Percentiles rank a stretch among this genome's conserved stretches.
Evolutionary conservation across 2,888 invertebrate genomes (phyloP).

Genomic region (Aspidiotus destructor): DNA sequence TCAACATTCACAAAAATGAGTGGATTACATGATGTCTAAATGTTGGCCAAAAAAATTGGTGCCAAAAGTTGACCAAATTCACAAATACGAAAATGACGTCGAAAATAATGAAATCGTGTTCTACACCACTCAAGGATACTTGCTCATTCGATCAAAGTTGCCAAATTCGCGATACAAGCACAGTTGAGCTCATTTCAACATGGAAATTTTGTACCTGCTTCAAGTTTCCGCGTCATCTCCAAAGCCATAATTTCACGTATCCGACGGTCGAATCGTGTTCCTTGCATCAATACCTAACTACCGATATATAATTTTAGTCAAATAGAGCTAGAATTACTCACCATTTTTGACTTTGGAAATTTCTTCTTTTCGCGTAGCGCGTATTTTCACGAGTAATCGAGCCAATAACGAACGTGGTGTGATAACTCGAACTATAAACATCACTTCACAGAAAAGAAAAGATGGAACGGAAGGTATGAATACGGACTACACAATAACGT

Average conservation of each 20-base stretch:
- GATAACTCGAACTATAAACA: neutral
- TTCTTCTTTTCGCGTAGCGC: neutral
- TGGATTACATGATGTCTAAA: neutral
- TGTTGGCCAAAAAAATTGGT: neutral
- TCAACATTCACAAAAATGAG: neutral
- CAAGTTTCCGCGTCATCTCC: too few relatives aligned
- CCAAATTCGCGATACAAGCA: neutral
- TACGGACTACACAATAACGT: neutral
- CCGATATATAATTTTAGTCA: neutral
- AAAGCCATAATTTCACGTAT: neutral
- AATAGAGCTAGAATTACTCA: neutral
- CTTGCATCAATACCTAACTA: neutral
- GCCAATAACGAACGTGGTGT: neutral
- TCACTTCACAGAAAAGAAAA: neutral
- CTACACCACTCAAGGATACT: too few relatives aligned
- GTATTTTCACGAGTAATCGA: neutral
- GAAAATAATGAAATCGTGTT: neutral
- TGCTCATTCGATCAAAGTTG: too few relatives aligned
- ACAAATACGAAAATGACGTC: neutral
- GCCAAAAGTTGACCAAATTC: neutral
- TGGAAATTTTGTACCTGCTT: too few relatives aligned
- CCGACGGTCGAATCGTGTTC: neutral
- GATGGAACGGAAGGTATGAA: neutral
- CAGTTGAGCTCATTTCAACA: neutral
- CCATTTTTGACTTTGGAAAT: neutral